Evolutionary conservation across 2,888 invertebrate genomes (phyloP).

Genomic region (Enchytraeus crypticus): DNA sequence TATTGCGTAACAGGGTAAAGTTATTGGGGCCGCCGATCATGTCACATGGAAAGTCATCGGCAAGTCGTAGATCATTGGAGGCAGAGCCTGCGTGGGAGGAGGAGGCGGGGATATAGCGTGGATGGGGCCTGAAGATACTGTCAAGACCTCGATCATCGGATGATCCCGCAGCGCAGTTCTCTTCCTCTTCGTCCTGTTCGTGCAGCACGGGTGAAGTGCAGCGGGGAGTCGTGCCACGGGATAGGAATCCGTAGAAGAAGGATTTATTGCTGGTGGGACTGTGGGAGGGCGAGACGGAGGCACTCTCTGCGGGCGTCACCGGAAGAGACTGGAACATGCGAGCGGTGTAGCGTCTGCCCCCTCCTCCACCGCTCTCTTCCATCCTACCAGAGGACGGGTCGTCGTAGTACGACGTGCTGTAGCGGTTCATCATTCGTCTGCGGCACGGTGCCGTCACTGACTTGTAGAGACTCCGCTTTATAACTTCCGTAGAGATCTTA

Average conservation of each 20-base stretch:
- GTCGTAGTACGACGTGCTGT: not conserved
- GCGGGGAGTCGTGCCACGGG: constrained; percentile 16
- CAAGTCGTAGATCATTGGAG: not conserved
- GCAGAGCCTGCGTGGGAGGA: not conserved
- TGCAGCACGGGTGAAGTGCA: constrained; percentile 10
- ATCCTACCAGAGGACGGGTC: not conserved
- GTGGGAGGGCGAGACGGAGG: constrained; percentile 19
- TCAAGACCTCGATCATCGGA: constrained; percentile 20
- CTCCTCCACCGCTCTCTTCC: not conserved
- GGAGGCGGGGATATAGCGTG: constrained; percentile 19
- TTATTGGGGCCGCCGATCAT: not conserved
- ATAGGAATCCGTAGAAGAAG: constrained; percentile 22
- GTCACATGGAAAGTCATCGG: not conserved
- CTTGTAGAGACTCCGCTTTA: constrained; percentile 27
- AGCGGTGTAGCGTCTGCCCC: not conserved
- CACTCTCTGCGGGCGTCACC: constrained; percentile 25
- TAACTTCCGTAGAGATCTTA: constrained; percentile 24
- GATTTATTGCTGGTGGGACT: constrained; percentile 19
- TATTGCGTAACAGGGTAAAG: not conserved
- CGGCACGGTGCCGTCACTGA: constrained; percentile 16
- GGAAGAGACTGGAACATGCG: constrained; percentile 25
- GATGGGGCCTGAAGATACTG: constrained; percentile 22
- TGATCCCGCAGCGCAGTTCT: constrained; percentile 2
- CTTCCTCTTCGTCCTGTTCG: constrained; percentile 8
- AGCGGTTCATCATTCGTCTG: constrained; percentile 7